Percentiles rank a stretch among this genome's conserved stretches.
Evolutionary conservation across 2,888 invertebrate genomes (phyloP).

Genomic region (Pristionchus entomophagus): DNA sequence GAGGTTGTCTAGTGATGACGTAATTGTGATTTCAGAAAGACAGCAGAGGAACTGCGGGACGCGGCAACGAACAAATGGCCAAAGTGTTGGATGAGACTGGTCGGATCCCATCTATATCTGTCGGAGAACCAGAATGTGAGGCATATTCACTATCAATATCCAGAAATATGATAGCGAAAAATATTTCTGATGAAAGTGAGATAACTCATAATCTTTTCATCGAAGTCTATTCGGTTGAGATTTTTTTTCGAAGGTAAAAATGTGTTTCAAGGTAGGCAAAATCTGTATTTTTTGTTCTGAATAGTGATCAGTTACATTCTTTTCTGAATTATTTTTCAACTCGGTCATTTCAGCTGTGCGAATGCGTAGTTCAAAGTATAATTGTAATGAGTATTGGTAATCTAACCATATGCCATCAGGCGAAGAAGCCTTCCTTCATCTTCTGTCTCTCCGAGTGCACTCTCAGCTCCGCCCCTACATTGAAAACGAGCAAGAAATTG

Average conservation of each 20-base stretch:
- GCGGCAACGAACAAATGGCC: constrained; percentile 68
- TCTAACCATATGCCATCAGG: constrained; percentile 51
- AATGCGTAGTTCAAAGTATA: not conserved
- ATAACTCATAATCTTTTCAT: no score
- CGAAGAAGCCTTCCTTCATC: constrained; percentile 65
- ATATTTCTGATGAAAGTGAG: no score
- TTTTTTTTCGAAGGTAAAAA: not conserved
- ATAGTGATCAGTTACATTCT: not conserved
- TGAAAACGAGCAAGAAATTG: constrained; percentile 73
- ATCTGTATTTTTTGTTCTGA: not conserved
- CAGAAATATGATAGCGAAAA: no score
- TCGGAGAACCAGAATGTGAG: constrained; percentile 67
- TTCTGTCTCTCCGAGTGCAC: constrained; percentile 64
- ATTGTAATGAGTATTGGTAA: no score
- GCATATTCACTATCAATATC: not conserved
- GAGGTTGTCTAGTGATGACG: not conserved
- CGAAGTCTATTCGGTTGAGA: no score
- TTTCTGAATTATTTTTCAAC: no score
- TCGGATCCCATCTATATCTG: constrained; percentile 61
- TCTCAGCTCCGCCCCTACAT: constrained; percentile 62
- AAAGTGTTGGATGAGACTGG: constrained; percentile 70
- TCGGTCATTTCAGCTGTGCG: no score
- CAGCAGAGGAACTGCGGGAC: constrained; percentile 57
- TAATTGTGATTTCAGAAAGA: constrained; percentile 56
- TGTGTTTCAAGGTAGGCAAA: not conserved